Base-by-base conservation (phyloP, 2,888 invertebrate genomes). In the Doris montereyensis region DNA sequence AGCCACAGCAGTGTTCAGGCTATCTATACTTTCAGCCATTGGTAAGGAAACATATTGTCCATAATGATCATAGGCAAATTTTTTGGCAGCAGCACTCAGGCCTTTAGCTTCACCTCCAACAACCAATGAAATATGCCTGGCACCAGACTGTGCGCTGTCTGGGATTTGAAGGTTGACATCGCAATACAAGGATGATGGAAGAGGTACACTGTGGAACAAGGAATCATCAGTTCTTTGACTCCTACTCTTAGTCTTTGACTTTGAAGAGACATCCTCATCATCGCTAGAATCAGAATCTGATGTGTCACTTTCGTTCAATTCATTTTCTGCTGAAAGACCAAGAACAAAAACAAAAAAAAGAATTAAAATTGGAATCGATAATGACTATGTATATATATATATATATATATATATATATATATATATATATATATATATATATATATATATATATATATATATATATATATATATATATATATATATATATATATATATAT, bases 91-190 rank as follows among this genome's bases (percentile, higher is more conserved):
- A 26, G 93, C 89, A 92, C 96, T 96, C n/a, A 97, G 93, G 0
- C 97, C 97, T 90, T 95, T 94, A 5, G 96, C 96, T 92, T 98
- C 98, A 8, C 97, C 97, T 17, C 97, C 97, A 84, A 97, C 93
- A 52, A 97, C 93, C 2, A 98, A 90, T 30, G 78, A 78, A 35
- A 95, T 93, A 34, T 94, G 90, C 88, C 82, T 76, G 1, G 75
- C 65, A 1, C 73, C 35, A 0, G 77, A 71, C 24, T 67, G 41
- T 32, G 4, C 13, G 26, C 13, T 17, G n/a, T 8, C 10, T 0
- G 41, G n/a, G 1, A 13, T 17, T 8, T 8, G 13, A 1, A 77
- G 8, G 17, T 13, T 10, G 5, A 78, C 71, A 0, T 73, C 58
- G 1, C 73, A 67, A 52, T 78, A 74, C 4, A 74, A 73, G 74